These are phyloP conservation scores for Cartodere bifasciata DNA, from an alignment of 2,888 invertebrate species.

Conservation along the genomic window DNA sequence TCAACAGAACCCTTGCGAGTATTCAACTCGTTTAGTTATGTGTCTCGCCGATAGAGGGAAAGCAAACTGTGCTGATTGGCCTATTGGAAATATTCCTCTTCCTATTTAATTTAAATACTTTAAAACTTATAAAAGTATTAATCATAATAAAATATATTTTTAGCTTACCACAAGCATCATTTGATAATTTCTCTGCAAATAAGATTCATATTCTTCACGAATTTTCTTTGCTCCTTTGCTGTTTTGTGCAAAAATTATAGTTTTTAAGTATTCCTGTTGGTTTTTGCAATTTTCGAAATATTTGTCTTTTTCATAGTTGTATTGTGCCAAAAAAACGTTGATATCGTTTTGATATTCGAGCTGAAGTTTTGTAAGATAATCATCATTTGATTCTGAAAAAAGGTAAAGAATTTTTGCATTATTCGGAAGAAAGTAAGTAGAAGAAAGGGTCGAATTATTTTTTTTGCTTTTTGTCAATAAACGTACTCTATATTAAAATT, in stretches of 20 bases:
- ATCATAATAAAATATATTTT: constrained; percentile 3
- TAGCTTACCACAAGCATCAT: constrained; percentile 31
- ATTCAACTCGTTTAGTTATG: constrained; percentile 48
- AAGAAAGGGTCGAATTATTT: too few species aligned
- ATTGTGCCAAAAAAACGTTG: too few species aligned
- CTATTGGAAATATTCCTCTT: constrained; percentile 37
- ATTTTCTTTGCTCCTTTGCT: constrained; percentile 12
- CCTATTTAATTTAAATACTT: constrained; percentile 4
- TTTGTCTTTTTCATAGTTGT: too few species aligned
- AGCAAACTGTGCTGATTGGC: constrained; percentile 65
- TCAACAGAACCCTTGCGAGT: constrained; percentile 39
- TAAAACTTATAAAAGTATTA: too few species aligned
- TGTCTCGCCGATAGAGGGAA: constrained; percentile 61
- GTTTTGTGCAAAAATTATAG: constrained; percentile 32
- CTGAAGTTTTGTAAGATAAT: too few species aligned
- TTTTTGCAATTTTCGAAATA: too few species aligned
- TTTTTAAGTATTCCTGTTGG: constrained; percentile 32
- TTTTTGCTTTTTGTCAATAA: too few species aligned
- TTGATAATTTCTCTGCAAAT: constrained; percentile 35
- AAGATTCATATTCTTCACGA: constrained; percentile 18
- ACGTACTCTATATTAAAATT: too few species aligned
- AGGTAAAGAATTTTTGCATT: too few species aligned
- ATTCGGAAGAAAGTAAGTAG: too few species aligned
- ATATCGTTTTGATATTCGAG: too few species aligned
- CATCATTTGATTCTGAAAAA: too few species aligned